Evolutionary conservation across 2,797 vertebrate species (phyloP).

Genomic region (Spinibarbus caldwelli): DNA sequence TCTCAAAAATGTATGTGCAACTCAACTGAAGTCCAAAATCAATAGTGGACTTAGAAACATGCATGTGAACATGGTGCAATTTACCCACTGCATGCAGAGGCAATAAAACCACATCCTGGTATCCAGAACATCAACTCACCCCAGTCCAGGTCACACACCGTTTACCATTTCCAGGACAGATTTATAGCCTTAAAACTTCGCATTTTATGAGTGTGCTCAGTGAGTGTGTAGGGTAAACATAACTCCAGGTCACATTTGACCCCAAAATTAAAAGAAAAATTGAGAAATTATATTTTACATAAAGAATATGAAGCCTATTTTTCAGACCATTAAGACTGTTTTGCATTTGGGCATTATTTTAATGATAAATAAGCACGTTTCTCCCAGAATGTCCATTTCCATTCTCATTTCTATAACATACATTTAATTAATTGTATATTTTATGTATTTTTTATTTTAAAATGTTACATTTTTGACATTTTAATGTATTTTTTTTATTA

Average conservation of each 20-base stretch:
- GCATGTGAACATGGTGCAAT: not conserved
- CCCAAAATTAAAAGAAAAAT: not conserved
- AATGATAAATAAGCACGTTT: not conserved
- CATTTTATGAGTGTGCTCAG: constrained; percentile 12
- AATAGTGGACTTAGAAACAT: constrained; percentile 20
- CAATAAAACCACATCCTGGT: constrained; percentile 12
- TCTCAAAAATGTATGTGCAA: constrained; percentile 1
- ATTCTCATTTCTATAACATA: not conserved
- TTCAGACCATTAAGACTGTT: constrained; percentile 1
- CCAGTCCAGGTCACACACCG: constrained; percentile 21
- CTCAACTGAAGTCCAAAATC: no score
- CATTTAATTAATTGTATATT: no score
- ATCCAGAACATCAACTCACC: constrained; percentile 3
- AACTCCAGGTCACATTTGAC: constrained; percentile 19
- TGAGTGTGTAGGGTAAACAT: constrained; percentile 11
- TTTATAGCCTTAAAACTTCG: constrained; percentile 29
- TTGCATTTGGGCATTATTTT: not conserved
- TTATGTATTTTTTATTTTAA: not conserved
- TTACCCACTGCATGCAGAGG: not conserved
- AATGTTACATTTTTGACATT: not conserved
- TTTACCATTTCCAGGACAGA: constrained; percentile 34
- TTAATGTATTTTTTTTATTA: not conserved
- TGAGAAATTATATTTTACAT: not conserved
- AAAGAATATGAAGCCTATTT: not conserved
- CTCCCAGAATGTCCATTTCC: not conserved